Base-by-base conservation (phyloP, 2,888 invertebrate species). In the Tachina grossa region DNA sequence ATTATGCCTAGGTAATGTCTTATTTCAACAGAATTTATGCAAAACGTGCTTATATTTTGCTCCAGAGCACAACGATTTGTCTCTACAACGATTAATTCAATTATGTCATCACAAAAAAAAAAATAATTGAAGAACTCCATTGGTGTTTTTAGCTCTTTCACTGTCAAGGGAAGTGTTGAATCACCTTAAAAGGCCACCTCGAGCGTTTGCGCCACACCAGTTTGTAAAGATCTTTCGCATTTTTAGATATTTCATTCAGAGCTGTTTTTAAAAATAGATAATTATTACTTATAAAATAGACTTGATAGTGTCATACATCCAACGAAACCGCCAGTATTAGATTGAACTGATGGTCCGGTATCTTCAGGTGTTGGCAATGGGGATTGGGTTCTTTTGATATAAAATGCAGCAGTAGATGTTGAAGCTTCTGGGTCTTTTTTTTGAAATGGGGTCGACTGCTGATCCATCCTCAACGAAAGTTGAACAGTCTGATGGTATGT, bases 71-170 rank as follows among this genome's bases (percentile, higher is more conserved):
- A 31, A n/a, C 47, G 49, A 49, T 66, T 49, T 31, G 49, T 49
- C 41, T 63, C 47, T 14, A 49, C 14, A 14, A 14, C 9, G 14
- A 49, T 49, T 1, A 49, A 8, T 66, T 66, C n/a, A 49, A 66
- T 66, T 49, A 66, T 31, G 13, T 65, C 45, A 63, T 63, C 63
- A 43, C n/a, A 16, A 31, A 31, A 19, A 31, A 31, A 19, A 63
- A 63, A 63, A 43, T 31, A 39, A 19, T 47, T 47, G 22, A 11
- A 10, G 22, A 65, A 65, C 8, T 65, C 22, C 14, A 31, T 31
- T 49, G 66, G 43, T 19, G 16, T 63, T 63, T 45, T 63, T 1
- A 63, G 19, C 6, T 63, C 19, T 43, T 45, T 43, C 19, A 63
- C 45, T 1, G 19, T 16, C 11, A 13, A 11, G 19, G 63, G 63